Evolutionary conservation across 2,113 vertebrate species (phyloP).

Genomic region (Gorsachius goisagi): DNA sequence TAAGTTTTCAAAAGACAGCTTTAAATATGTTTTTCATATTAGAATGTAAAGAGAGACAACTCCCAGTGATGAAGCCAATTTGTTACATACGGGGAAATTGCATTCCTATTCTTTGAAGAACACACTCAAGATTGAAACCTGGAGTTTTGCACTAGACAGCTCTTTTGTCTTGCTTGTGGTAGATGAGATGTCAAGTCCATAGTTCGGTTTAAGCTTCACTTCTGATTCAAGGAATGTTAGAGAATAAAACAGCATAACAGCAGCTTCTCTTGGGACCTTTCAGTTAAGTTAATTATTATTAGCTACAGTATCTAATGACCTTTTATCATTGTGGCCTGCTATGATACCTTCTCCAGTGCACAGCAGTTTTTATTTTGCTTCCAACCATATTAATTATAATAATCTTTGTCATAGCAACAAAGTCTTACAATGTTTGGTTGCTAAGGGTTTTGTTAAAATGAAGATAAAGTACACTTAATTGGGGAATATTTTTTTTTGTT

Average conservation of each 20-base stretch:
- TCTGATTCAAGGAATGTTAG: not conserved
- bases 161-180: not conserved
- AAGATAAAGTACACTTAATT: constrained; percentile 50
- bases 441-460: constrained; percentile 36
- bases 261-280: not conserved
- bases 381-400: constrained; percentile 39
- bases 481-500: not conserved
- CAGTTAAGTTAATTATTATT: not conserved
- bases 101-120: not conserved
- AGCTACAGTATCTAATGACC: not conserved
- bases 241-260: not conserved
- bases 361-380: constrained; percentile 18
- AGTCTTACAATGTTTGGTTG: not conserved
- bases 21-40: not conserved
- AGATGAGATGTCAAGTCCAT: not conserved
- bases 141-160: not conserved
- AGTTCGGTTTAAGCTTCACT: not conserved
- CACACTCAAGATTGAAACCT: not conserved
- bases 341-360: not conserved
- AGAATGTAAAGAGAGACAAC: not conserved
- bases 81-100: not conserved
- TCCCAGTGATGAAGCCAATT: not conserved
- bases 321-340: not conserved
- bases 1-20: not conserved
- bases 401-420: constrained; percentile 25